Percentiles rank a stretch among this genome's conserved stretches.
Evolutionary conservation across 2,888 invertebrate species (phyloP).

Genomic region (Antitype chi): DNA sequence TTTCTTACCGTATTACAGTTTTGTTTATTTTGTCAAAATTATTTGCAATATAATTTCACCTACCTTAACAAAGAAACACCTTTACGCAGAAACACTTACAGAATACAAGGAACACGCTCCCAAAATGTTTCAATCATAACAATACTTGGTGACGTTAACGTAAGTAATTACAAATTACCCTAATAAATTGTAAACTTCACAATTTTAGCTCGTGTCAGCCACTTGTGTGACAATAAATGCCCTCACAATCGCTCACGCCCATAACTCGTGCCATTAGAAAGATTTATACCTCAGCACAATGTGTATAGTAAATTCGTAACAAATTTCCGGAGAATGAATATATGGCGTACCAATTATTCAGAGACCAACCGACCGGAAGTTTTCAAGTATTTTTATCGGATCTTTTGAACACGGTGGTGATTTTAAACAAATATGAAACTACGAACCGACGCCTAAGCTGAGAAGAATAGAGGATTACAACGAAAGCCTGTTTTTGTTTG

Average conservation of each 20-base stretch:
- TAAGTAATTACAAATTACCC: constrained; percentile 68
- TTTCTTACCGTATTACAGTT: neutral
- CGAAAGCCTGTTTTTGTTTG: constrained; percentile 90
- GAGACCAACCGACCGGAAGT: constrained; percentile 86
- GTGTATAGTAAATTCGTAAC: constrained; percentile 84
- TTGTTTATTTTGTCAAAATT: neutral
- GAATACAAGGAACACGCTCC: constrained; percentile 34
- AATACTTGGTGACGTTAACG: constrained; percentile 50
- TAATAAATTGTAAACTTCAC: constrained; percentile 71
- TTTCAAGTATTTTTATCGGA: constrained; percentile 85
- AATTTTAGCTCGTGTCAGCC: constrained; percentile 68
- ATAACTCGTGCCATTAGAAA: constrained; percentile 85
- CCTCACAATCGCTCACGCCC: constrained; percentile 82
- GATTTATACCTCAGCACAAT: constrained; percentile 86
- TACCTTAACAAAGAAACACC: neutral
- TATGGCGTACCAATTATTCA: constrained; percentile 88
- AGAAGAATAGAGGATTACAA: constrained; percentile 86
- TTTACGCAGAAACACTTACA: constrained; percentile 51
- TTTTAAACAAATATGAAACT: constrained; percentile 88
- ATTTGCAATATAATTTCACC: neutral
- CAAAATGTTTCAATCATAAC: constrained; percentile 55
- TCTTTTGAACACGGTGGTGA: constrained; percentile 80
- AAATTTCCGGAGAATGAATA: constrained; percentile 84
- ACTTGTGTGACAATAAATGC: constrained; percentile 79
- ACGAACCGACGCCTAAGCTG: constrained; percentile 82